Percentiles rank a stretch among this genome's conserved stretches.
Evolutionary conservation across 2,888 invertebrate genomes (phyloP).

Genomic region (Eulithis prunata): DNA sequence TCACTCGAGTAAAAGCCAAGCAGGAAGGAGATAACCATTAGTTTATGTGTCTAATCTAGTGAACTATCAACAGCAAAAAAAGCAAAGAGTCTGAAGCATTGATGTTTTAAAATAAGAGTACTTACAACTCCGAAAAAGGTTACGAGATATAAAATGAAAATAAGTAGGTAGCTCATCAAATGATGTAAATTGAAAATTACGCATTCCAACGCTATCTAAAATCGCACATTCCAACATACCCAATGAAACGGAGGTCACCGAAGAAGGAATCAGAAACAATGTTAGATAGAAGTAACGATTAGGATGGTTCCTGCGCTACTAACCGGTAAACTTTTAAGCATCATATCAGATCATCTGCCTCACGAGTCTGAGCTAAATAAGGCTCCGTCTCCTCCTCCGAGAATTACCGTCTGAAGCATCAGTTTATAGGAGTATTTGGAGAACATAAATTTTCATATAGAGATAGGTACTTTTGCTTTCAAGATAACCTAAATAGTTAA

Average conservation of each 20-base stretch:
- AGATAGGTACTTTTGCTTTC: conserved; percentile 28
- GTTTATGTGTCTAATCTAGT: conserved; percentile 33
- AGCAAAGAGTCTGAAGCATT: background rate
- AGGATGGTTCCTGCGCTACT: conserved; percentile 42
- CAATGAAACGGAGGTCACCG: conserved; percentile 36
- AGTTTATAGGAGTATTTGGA: conserved; percentile 13
- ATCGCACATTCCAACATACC: conserved; percentile 32
- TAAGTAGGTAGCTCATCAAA: background rate
- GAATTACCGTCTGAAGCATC: conserved; percentile 29
- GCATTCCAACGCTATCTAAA: conserved; percentile 27
- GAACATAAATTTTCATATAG: conserved; percentile 14
- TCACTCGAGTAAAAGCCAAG: conserved; percentile 32
- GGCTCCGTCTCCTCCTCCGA: conserved; percentile 36
- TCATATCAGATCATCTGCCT: conserved; percentile 46
- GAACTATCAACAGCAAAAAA: background rate
- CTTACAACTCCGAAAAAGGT: too few relatives aligned
- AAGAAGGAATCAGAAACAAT: conserved; percentile 39
- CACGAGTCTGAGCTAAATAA: conserved; percentile 45
- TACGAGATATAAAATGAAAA: background rate
- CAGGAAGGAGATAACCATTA: conserved; percentile 39
- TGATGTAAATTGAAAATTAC: conserved; percentile 14
- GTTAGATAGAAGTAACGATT: conserved; percentile 39
- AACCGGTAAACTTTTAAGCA: conserved; percentile 45
- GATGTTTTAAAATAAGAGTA: background rate
- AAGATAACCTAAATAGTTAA: background rate